Conservation (phyloP, 2,888 invertebrate genomes). For the Junonia oenone region DNA sequence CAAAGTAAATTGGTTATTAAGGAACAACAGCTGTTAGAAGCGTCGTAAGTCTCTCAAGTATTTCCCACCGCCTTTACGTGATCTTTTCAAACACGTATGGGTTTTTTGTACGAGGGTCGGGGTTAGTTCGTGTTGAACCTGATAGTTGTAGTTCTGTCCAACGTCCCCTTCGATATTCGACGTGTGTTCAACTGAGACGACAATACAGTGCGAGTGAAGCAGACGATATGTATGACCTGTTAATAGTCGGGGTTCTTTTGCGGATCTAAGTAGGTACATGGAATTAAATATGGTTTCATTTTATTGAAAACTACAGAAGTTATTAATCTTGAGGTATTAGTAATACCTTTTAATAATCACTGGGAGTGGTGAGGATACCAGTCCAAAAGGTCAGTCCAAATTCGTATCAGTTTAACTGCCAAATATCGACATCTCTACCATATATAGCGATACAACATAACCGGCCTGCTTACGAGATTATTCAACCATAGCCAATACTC, state of each 20-base stretch:
- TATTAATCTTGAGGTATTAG: too few relatives aligned
- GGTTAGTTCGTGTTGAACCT: conserved; percentile 12
- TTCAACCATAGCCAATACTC: not conserved
- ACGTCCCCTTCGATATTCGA: conserved; percentile 3
- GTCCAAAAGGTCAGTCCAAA: not conserved
- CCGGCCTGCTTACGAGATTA: not conserved
- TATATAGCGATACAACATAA: not conserved
- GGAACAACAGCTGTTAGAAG: conserved; percentile 56
- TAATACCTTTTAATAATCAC: not conserved
- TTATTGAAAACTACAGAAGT: too few relatives aligned
- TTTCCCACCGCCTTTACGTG: conserved; percentile 46
- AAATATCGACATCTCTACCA: not conserved
- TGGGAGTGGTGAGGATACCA: not conserved
- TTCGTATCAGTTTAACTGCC: not conserved
- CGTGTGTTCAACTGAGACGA: conserved; percentile 3
- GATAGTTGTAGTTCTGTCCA: conserved; percentile 14
- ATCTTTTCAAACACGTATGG: conserved; percentile 36
- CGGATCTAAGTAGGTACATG: not conserved
- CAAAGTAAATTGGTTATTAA: conserved; percentile 37
- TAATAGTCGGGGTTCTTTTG: conserved; percentile 9
- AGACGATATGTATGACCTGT: conserved; percentile 7
- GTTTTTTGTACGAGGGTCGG: conserved; percentile 30
- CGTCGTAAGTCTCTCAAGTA: conserved; percentile 55
- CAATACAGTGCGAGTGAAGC: not conserved
- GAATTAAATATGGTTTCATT: not conserved